Percentiles rank a stretch among this genome's conserved stretches.
phyloP scores from a whole-genome alignment of 1,140 invertebrate genomes.

The Euwallacea similis region DNA sequence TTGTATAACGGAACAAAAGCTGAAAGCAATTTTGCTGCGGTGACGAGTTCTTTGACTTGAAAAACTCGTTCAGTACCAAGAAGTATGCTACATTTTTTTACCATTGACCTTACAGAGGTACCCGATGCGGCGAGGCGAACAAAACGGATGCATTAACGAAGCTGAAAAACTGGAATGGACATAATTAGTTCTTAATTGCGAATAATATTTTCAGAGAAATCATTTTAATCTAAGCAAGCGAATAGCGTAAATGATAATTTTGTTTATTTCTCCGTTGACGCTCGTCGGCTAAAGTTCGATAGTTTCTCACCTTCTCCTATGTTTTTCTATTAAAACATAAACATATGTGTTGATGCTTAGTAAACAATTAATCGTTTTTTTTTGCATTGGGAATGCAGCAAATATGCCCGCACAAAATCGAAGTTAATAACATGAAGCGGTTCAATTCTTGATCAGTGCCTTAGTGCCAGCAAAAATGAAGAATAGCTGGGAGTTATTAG shows the following conservation, averaged over 20 bases:
- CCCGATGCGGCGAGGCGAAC: neutral
- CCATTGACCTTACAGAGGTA: neutral
- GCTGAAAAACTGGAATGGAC: constrained; percentile 7
- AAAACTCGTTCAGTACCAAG: too few relatives aligned
- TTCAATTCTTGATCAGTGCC: neutral
- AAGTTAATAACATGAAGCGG: neutral
- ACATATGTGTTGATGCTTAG: too few relatives aligned
- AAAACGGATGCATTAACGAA: neutral
- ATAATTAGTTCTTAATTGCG: constrained; percentile 5
- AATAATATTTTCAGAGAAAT: neutral
- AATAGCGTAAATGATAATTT: constrained; percentile 1
- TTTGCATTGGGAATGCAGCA: too few relatives aligned
- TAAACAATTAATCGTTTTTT: too few relatives aligned
- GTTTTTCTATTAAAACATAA: too few relatives aligned
- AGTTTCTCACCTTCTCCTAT: too few relatives aligned
- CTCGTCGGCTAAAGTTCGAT: neutral
- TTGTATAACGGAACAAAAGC: too few relatives aligned
- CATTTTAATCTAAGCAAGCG: neutral
- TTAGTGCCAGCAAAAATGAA: neutral
- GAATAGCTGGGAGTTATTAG: neutral
- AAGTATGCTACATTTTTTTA: neutral
- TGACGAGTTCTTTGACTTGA: too few relatives aligned
- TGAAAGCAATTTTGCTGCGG: too few relatives aligned
- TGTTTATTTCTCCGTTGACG: neutral
- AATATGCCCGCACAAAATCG: neutral